Base-by-base conservation (phyloP, 2,113 vertebrate species). In the Sialia sialis region DNA sequence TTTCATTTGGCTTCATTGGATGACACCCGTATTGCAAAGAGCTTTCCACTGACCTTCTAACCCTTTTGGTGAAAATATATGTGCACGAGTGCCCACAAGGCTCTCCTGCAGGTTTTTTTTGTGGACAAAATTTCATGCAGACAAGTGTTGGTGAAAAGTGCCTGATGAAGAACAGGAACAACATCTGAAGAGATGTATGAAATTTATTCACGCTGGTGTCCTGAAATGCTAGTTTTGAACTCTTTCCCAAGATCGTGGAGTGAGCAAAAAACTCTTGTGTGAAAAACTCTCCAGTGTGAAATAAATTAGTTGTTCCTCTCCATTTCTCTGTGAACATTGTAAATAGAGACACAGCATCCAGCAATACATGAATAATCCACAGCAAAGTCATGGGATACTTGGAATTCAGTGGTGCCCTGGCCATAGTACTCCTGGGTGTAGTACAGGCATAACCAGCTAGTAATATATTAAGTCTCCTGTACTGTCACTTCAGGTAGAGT, bases 1-100 rank as follows among this genome's bases (percentile, higher is more conserved):
- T 93, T 95, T 80, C 92, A 63, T 85, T 86, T 79, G 82, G 72
- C 91, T 93, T 91, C 84, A 85, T 43, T 91, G 95, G 93, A 95
- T 95, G 93, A 94, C 84, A 94, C 63, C 22, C 51, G 2, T 80
- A 48, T 54, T 85, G 78, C 87, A 95, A 91, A 94, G 93, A 93
- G 81, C 89, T 94, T 93, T 95, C 1, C 0, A 21, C 55, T 95
- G 87, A 94, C 93, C 89, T 94, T 66, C 63, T 85, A 87, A 87
- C 70, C 91, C 56, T 94, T 93, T 79, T 80, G 91, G 91, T 77
- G 93, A 85, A 95, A 93, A 95, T 91, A 87, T 62, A 83, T 52
- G 54, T 94, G 93, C 67, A 87, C 19, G 1, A 90, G 93, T 13
- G 18, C 64, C 70, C 79, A 93, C 67, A 63, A 93, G 90, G 55